phyloP scores from a whole-genome alignment of 2,888 invertebrate genomes.

The Mesochorus sp. region DNA sequence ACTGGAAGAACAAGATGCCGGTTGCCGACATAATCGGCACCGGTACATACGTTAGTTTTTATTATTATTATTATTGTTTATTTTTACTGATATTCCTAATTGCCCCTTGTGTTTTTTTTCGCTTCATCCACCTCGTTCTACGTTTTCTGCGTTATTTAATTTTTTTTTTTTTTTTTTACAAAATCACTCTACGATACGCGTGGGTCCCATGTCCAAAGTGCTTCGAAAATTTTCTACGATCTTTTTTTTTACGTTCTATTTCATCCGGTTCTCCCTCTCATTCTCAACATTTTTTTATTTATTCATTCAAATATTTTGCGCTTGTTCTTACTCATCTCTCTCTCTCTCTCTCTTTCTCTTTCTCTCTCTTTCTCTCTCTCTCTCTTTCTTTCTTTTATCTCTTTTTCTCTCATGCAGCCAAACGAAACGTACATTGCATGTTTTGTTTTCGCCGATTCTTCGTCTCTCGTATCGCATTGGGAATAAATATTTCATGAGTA shows the following conservation, averaged over 20 bases:
- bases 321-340: conserved; percentile 2
- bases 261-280: background rate
- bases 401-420: conserved; percentile 20
- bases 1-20: conserved; percentile 79
- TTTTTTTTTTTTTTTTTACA: conserved; percentile 42
- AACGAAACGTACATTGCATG: too few species aligned
- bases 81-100: conserved; percentile 52
- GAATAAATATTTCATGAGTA: too few species aligned
- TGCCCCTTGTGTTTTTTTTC: conserved; percentile 52
- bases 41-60: conserved; percentile 65
- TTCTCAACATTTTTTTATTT: background rate
- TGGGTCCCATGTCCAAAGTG: conserved; percentile 77
- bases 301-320: conserved; percentile 6
- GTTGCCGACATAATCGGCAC: conserved; percentile 54
- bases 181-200: conserved; percentile 70
- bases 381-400: conserved; percentile 8
- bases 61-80: conserved; percentile 25
- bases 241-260: conserved; percentile 37
- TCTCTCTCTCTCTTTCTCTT: conserved; percentile 8
- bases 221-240: conserved; percentile 62
- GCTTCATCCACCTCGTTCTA: conserved; percentile 32
- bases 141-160: conserved; percentile 16
- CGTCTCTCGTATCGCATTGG: too few species aligned
- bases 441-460: too few species aligned
- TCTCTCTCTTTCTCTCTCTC: conserved; percentile 30